These are phyloP conservation scores for Melanerpes formicivorus DNA, from an alignment of 2,113 vertebrate species.

Conservation along the genomic window DNA sequence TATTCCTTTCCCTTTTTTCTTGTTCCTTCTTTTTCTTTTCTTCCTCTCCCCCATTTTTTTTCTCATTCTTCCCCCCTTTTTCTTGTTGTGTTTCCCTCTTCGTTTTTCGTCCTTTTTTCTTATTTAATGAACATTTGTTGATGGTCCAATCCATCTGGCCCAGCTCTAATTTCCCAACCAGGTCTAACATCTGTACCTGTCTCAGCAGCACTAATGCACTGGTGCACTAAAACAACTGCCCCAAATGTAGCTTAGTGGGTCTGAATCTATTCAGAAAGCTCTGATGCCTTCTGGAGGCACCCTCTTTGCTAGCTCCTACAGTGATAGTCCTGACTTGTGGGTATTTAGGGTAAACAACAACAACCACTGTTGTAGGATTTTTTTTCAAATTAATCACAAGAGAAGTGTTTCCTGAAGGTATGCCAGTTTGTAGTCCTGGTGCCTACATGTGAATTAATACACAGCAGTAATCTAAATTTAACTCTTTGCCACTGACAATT, in stretches of 20 bases:
- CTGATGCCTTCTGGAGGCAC: slow-evolving; percentile 14
- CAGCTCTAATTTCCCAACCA: neutral
- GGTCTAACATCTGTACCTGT: slow-evolving; percentile 10
- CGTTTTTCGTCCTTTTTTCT: neutral
- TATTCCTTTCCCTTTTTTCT: neutral
- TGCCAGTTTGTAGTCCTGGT: neutral
- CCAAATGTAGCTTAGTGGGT: neutral
- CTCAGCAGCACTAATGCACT: neutral
- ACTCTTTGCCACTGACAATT: neutral
- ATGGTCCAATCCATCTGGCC: neutral
- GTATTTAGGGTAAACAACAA: slow-evolving; percentile 1
- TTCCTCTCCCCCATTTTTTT: too few species aligned
- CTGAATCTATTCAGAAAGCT: slow-evolving; percentile 17
- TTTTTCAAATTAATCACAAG: slow-evolving; percentile 40
- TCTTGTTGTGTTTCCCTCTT: neutral
- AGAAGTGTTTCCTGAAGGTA: slow-evolving; percentile 1
- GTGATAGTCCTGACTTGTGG: slow-evolving; percentile 19
- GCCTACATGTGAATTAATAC: neutral
- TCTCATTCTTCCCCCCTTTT: neutral
- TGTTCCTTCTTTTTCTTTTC: too few species aligned
- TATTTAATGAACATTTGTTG: neutral
- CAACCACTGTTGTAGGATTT: neutral
- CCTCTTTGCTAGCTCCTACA: slow-evolving; percentile 14
- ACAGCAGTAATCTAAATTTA: neutral
- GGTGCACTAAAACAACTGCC: slow-evolving; percentile 6